phyloP scores from a whole-genome alignment of 1,140 invertebrate genomes.

The Orius insidiosus region DNA sequence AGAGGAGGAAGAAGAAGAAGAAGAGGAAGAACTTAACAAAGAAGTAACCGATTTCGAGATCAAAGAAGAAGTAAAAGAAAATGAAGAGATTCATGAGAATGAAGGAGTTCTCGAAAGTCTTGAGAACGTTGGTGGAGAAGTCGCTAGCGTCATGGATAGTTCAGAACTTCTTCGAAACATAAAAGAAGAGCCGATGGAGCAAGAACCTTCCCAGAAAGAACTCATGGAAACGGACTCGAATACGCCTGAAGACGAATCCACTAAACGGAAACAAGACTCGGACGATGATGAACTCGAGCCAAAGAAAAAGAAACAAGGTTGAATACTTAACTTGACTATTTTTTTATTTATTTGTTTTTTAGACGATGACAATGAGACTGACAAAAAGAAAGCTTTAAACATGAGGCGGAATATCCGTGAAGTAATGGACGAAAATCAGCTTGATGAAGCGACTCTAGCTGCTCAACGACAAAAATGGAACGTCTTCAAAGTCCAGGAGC shows the following conservation, averaged over 20 bases:
- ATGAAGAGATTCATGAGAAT: slow-evolving; percentile 14
- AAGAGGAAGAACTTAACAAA: slow-evolving; percentile 5
- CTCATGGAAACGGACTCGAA: slow-evolving; percentile 1
- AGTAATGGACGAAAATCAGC: slow-evolving; percentile 78
- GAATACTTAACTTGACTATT: slow-evolving; percentile 10
- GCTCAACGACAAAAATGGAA: slow-evolving; percentile 83
- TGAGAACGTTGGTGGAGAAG: slow-evolving; percentile 21
- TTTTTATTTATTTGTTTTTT: slow-evolving; percentile 13
- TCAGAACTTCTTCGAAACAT: slow-evolving; percentile 5
- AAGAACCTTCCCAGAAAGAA: slow-evolving; percentile 5
- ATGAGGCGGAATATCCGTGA: slow-evolving; percentile 72
- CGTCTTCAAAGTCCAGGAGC: slow-evolving; percentile 67
- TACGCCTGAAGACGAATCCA: slow-evolving; percentile 1
- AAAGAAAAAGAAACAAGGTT: slow-evolving; percentile 10
- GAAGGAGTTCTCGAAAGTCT: slow-evolving; percentile 19
- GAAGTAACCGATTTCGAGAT: slow-evolving; percentile 17
- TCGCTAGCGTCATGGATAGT: slow-evolving; percentile 20
- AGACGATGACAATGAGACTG: not conserved
- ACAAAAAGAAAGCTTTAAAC: slow-evolving; percentile 40
- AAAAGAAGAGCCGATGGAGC: slow-evolving; percentile 17
- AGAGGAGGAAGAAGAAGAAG: slow-evolving; percentile 8
- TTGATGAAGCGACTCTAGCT: slow-evolving; percentile 78
- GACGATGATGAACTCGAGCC: slow-evolving; percentile 15
- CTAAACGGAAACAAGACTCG: slow-evolving; percentile 17
- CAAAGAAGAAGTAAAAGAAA: slow-evolving; percentile 22